These are phyloP conservation scores for Myotis brandtii DNA, from an alignment of 2,113 vertebrate genomes.

Conservation along the genomic window DNA sequence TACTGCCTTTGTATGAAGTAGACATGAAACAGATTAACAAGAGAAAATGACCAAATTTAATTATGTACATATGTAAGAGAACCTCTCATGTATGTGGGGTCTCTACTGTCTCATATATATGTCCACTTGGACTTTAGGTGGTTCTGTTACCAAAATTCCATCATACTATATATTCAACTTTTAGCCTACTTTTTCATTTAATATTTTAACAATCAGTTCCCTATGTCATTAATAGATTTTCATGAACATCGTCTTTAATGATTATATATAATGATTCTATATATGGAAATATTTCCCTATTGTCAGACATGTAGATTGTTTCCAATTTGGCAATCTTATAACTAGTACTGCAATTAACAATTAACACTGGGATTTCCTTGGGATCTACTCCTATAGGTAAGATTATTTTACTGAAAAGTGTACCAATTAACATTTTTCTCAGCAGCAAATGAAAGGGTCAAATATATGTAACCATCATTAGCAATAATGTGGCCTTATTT, in stretches of 20 bases:
- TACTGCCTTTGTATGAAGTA: not conserved
- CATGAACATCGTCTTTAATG: not conserved
- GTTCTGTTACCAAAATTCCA: not conserved
- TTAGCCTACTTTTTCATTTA: not conserved
- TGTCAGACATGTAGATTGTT: not conserved
- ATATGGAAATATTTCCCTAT: not conserved
- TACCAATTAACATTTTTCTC: not conserved
- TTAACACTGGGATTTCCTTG: not conserved
- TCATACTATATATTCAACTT: not conserved
- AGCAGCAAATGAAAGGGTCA: not conserved
- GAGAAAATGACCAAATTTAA: not conserved
- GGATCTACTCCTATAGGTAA: not conserved
- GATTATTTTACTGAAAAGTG: not conserved
- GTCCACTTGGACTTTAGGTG: not conserved
- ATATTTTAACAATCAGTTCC: conserved; percentile 6
- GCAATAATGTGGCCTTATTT: not conserved
- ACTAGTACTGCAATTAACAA: not conserved
- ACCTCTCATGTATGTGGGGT: not conserved
- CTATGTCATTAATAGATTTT: not conserved
- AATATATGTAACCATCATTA: not conserved
- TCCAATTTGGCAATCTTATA: not conserved
- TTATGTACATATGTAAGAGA: not conserved
- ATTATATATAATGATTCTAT: not conserved
- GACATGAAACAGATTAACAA: not conserved
- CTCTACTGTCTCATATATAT: not conserved